phyloP scores from a whole-genome alignment of 2,797 vertebrate genomes.

The Gobionotothen gibberifrons region DNA sequence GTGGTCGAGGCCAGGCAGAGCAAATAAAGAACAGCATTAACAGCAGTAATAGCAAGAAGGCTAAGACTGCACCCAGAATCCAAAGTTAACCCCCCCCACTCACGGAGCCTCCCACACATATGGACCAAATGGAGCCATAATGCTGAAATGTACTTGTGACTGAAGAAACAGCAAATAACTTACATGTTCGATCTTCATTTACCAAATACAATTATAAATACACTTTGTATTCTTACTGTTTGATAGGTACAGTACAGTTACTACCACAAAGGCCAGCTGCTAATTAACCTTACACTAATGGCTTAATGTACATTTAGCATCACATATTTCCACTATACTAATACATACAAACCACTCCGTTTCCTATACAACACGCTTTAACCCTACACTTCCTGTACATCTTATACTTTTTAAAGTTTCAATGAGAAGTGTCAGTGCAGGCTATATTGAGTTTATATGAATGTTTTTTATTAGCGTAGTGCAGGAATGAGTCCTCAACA shows the following conservation, averaged over 20 bases:
- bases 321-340: background rate
- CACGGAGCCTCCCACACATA: constrained; percentile 2
- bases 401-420: too few species aligned
- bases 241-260: background rate
- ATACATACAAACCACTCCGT: background rate
- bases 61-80: background rate
- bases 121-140: background rate
- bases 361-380: background rate
- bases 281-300: background rate
- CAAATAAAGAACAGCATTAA: constrained; percentile 39
- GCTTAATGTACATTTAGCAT: background rate
- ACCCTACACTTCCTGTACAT: too few species aligned
- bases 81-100: constrained; percentile 6
- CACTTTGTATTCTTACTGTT: background rate
- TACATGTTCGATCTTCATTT: background rate
- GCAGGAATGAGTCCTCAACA: too few species aligned
- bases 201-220: background rate
- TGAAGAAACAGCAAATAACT: background rate
- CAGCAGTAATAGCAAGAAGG: constrained; percentile 19
- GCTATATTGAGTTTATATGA: background rate
- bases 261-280: background rate
- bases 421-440: background rate
- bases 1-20: constrained; percentile 41
- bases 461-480: background rate
- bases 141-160: background rate